Conservation (phyloP, 2,797 vertebrate species). For the Parauchenoglanis ngamensis region DNA sequence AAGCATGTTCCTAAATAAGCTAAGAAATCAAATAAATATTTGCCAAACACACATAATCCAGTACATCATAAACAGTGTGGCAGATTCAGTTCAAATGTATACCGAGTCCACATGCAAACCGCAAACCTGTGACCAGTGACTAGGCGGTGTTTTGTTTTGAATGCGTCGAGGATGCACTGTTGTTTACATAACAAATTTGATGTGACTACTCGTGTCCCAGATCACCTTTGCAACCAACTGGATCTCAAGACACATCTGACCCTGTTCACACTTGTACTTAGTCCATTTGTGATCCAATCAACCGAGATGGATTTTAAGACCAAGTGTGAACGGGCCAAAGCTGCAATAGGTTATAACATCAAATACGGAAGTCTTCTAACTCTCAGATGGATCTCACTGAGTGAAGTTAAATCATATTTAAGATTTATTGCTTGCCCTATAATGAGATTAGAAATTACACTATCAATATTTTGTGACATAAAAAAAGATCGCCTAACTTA, state of each 20-base stretch:
- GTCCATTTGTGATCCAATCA: not conserved
- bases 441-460: not conserved
- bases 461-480: slow-evolving; percentile 15
- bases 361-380: not conserved
- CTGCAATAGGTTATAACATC: not conserved
- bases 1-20: not conserved
- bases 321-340: not conserved
- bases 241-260: not conserved
- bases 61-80: not conserved
- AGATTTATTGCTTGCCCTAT: not conserved
- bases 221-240: not conserved
- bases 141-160: slow-evolving; percentile 11
- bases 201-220: not conserved
- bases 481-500: not conserved
- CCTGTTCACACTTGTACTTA: not conserved
- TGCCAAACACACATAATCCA: not conserved
- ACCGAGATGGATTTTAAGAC: not conserved
- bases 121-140: not conserved
- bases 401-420: not conserved
- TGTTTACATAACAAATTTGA: not conserved
- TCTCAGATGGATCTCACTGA: not conserved
- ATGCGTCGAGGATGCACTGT: not conserved
- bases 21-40: not conserved
- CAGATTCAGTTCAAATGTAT: not conserved
- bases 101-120: not conserved